A percentile compares a stretch with the other conserved stretches of the same genome.
Evolutionary conservation across 2,888 invertebrate species (phyloP).

Genomic region (Aspidiotus destructor): DNA sequence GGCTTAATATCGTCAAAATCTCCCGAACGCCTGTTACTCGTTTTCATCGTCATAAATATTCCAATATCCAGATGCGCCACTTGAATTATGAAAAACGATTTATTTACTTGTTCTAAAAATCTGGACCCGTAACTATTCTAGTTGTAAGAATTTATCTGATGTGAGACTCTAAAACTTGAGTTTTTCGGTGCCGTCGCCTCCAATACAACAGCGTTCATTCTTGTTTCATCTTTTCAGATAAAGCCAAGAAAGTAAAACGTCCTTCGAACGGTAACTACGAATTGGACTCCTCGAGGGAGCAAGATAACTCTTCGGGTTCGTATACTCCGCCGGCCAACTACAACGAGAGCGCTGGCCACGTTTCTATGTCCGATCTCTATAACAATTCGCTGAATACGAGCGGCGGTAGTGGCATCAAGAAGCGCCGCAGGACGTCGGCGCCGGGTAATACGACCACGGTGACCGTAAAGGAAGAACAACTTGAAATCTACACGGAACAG

Average conservation of each 20-base stretch:
- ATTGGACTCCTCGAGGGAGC: slow-evolving; percentile 25
- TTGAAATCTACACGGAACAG: neutral
- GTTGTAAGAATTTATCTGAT: no score
- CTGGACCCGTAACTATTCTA: no score
- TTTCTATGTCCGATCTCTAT: slow-evolving; percentile 22
- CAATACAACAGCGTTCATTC: no score
- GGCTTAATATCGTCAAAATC: no score
- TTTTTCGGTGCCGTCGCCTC: no score
- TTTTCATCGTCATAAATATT: no score
- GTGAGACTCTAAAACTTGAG: no score
- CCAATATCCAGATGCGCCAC: no score
- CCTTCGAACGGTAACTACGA: slow-evolving; percentile 17
- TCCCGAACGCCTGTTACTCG: no score
- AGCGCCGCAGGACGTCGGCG: slow-evolving; percentile 23
- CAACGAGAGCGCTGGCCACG: slow-evolving; percentile 12
- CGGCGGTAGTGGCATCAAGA: slow-evolving; percentile 5
- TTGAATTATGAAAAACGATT: no score
- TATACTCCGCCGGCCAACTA: slow-evolving; percentile 22
- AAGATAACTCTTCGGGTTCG: slow-evolving; percentile 28
- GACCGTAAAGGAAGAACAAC: slow-evolving; percentile 18
- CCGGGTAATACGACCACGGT: slow-evolving; percentile 6
- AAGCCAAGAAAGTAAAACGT: slow-evolving; percentile 25
- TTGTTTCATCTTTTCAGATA: neutral
- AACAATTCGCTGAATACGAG: slow-evolving; percentile 2
- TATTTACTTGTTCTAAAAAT: no score